A percentile compares a stretch with the other conserved stretches of the same genome.
Evolutionary conservation across 2,113 vertebrate genomes (phyloP).

Genomic region (Oxyruncus cristatus): DNA sequence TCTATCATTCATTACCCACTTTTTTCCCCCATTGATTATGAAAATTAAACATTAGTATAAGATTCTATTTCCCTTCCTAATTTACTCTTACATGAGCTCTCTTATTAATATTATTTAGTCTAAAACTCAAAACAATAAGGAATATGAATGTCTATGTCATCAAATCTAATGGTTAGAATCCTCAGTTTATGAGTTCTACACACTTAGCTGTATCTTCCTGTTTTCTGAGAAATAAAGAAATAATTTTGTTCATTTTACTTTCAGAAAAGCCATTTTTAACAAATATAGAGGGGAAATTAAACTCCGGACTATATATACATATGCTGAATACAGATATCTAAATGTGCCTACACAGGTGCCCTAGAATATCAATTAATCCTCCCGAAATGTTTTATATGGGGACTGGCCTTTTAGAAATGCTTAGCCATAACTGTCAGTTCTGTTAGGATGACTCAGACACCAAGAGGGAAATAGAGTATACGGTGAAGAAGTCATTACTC

Average conservation of each 20-base stretch:
- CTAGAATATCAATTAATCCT: neutral
- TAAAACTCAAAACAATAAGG: neutral
- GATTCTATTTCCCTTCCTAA: neutral
- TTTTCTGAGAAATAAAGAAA: neutral
- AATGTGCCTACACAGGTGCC: neutral
- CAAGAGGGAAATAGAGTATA: neutral
- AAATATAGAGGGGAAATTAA: neutral
- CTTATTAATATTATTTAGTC: neutral
- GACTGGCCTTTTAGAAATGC: neutral
- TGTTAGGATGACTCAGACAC: neutral
- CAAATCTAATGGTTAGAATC: neutral
- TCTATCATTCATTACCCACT: neutral
- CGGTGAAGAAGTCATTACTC: neutral
- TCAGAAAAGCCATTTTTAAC: neutral
- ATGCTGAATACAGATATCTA: neutral
- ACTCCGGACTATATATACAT: neutral
- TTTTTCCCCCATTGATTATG: neutral
- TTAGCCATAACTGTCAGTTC: neutral
- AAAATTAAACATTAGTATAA: neutral
- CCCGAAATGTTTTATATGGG: neutral
- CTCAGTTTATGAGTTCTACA: neutral
- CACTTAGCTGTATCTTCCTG: fast-evolving
- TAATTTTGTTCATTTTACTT: neutral
- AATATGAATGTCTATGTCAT: neutral
- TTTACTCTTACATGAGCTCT: neutral